Evolutionary conservation across 2,797 vertebrate genomes (phyloP).

Genomic region (Gobionotothen gibberifrons): DNA sequence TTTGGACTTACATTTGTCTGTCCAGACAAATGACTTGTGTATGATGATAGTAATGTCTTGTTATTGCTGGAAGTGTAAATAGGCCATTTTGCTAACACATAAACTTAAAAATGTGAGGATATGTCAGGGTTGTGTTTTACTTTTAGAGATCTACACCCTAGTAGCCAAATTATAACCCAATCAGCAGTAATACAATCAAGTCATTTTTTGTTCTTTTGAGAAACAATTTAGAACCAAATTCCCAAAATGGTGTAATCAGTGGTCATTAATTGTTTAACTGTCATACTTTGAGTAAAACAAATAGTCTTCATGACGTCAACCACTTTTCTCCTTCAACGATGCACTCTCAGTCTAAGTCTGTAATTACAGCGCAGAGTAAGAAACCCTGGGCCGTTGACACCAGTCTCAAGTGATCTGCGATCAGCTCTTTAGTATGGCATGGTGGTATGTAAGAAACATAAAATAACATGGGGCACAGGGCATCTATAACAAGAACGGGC

Average conservation of each 20-base stretch:
- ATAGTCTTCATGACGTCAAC: neutral
- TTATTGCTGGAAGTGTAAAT: neutral
- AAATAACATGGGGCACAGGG: conserved; percentile 61
- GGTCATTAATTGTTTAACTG: neutral
- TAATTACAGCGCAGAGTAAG: conserved; percentile 46
- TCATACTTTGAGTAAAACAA: neutral
- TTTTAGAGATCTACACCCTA: neutral
- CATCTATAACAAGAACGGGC: conserved; percentile 72
- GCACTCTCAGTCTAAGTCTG: conserved; percentile 28
- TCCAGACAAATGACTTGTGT: neutral
- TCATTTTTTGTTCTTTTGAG: neutral
- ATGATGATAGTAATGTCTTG: neutral
- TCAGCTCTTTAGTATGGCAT: conserved; percentile 59
- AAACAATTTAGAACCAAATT: neutral
- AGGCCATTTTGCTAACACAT: neutral
- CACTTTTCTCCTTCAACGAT: conserved; percentile 6
- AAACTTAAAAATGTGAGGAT: neutral
- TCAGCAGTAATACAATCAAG: neutral
- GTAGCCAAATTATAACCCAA: neutral
- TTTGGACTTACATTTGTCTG: neutral
- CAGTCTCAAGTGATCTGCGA: conserved; percentile 47
- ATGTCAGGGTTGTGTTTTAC: neutral
- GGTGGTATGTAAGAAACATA: conserved; percentile 65
- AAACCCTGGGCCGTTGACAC: conserved; percentile 17
- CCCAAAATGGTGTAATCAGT: neutral